Conservation (phyloP, 2,888 invertebrate species). For the Acronicta leporina region DNA sequence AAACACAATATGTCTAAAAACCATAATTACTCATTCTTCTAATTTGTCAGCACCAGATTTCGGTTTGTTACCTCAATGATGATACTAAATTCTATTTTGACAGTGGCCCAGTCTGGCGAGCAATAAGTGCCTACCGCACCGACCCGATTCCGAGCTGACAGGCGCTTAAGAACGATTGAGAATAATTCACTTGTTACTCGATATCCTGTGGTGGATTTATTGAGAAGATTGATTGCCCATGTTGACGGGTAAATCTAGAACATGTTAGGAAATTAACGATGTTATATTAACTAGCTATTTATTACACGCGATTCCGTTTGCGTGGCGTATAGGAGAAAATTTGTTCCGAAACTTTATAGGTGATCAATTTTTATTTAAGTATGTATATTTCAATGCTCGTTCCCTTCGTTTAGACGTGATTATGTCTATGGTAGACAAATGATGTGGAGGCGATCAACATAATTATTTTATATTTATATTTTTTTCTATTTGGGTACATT, state of each 20-base stretch:
- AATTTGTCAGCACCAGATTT: constrained; percentile 37
- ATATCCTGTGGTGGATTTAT: constrained; percentile 24
- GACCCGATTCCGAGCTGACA: constrained; percentile 44
- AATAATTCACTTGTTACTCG: constrained; percentile 43
- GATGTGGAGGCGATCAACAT: no score
- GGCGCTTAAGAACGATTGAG: constrained; percentile 46
- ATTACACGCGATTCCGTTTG: no score
- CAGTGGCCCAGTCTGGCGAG: constrained; percentile 35
- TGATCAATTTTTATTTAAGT: no score
- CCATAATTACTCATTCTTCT: constrained; percentile 10
- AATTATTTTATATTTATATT: no score
- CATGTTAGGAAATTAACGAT: neutral
- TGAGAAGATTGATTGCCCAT: constrained; percentile 18
- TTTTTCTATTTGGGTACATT: no score
- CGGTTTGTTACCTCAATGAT: constrained; percentile 37
- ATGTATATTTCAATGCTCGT: no score
- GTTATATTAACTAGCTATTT: neutral
- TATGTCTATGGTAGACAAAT: no score
- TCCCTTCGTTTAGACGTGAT: no score
- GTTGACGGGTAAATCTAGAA: constrained; percentile 11
- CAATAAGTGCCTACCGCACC: constrained; percentile 31
- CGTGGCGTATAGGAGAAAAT: no score
- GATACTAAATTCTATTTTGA: constrained; percentile 49
- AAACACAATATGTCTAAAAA: constrained; percentile 1
- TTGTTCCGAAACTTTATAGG: no score